These are phyloP conservation scores for Cichladusa arquata DNA, from an alignment of 2,113 vertebrate genomes.

Conservation along the genomic window DNA sequence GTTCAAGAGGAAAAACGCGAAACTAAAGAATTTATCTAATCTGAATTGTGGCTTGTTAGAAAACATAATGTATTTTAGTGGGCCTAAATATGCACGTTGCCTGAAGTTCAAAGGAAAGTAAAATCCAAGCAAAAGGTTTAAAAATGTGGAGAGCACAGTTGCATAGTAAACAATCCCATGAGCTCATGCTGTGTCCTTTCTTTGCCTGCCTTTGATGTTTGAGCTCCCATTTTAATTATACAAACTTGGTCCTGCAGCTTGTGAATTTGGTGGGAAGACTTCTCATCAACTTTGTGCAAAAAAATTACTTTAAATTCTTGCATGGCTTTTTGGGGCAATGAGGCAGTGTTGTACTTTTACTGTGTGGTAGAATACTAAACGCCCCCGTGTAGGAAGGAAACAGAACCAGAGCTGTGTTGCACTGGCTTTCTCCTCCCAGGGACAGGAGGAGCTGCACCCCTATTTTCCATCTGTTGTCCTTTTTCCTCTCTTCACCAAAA, in stretches of 20 bases:
- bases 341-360: background rate
- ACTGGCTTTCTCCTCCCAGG: background rate
- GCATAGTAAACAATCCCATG: slow-evolving; percentile 7
- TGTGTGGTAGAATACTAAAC: background rate
- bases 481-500: background rate
- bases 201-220: slow-evolving; percentile 30
- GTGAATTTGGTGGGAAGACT: background rate
- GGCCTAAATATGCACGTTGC: background rate
- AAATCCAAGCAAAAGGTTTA: slow-evolving; percentile 1
- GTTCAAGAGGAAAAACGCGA: background rate
- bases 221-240: background rate
- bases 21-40: background rate
- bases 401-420: background rate
- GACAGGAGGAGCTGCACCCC: background rate
- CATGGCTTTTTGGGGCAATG: background rate
- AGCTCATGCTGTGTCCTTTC: slow-evolving; percentile 16
- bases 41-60: background rate
- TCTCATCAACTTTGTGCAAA: background rate
- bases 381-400: background rate
- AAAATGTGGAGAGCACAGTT: background rate
- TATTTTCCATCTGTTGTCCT: background rate
- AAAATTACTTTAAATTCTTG: background rate
- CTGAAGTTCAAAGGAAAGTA: slow-evolving; percentile 25
- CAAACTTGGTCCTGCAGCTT: background rate
- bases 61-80: slow-evolving; percentile 20